Evolutionary conservation across 2,888 invertebrate genomes (phyloP).

Genomic region (Anoplius nigerrimus): DNA sequence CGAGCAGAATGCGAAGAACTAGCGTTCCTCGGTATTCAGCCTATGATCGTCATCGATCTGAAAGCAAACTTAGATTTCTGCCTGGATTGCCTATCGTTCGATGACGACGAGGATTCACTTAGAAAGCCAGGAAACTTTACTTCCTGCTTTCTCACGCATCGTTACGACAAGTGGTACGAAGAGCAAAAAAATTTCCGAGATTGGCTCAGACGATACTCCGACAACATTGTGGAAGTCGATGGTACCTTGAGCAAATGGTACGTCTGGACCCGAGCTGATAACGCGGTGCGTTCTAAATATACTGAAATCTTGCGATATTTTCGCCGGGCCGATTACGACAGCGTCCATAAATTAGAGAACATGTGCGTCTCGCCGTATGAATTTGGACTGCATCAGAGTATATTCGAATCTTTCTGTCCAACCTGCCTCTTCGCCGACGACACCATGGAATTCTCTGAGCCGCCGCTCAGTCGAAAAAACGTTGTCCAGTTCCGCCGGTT

Average conservation of each 20-base stretch:
- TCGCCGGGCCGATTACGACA: slow-evolving; percentile 74
- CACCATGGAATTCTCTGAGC: slow-evolving; percentile 71
- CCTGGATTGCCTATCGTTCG: slow-evolving; percentile 72
- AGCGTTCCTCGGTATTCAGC: slow-evolving; percentile 77
- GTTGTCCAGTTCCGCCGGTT: slow-evolving; percentile 77
- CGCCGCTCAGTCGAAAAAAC: slow-evolving; percentile 77
- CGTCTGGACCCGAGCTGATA: slow-evolving; percentile 75
- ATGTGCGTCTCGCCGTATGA: slow-evolving; percentile 79
- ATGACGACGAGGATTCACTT: slow-evolving; percentile 67
- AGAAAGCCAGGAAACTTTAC: slow-evolving; percentile 74
- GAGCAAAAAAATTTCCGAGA: slow-evolving; percentile 70
- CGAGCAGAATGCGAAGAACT: slow-evolving; percentile 77
- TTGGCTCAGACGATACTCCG: slow-evolving; percentile 78
- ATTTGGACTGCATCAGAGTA: slow-evolving; percentile 76
- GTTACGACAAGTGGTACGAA: slow-evolving; percentile 75
- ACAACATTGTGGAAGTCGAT: slow-evolving; percentile 77
- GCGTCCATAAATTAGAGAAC: slow-evolving; percentile 76
- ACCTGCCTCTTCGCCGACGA: slow-evolving; percentile 76
- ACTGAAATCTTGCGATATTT: slow-evolving; percentile 77
- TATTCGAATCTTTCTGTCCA: slow-evolving; percentile 79
- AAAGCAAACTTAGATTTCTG: slow-evolving; percentile 71
- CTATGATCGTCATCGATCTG: slow-evolving; percentile 78
- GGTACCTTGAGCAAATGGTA: slow-evolving; percentile 78
- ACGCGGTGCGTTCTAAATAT: slow-evolving; percentile 71
- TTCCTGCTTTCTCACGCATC: slow-evolving; percentile 72